These are phyloP conservation scores for Chaenodraco wilsoni DNA, from an alignment of 2,797 vertebrate species.

Conservation along the genomic window DNA sequence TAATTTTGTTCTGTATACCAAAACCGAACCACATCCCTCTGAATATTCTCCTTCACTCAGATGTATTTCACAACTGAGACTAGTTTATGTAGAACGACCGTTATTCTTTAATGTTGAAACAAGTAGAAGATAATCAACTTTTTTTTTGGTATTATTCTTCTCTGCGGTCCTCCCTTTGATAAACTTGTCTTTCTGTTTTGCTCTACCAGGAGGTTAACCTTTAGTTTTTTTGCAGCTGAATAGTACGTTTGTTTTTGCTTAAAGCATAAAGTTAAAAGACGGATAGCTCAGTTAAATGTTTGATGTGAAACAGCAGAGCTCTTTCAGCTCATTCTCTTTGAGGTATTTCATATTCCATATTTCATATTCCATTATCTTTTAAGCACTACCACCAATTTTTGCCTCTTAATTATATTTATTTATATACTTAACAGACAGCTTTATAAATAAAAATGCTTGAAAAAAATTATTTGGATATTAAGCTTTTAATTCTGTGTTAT, in stretches of 20 bases:
- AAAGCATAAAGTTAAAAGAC: constrained; percentile 17
- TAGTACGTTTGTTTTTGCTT: neutral
- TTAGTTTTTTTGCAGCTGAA: neutral
- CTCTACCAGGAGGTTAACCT: neutral
- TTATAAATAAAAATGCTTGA: neutral
- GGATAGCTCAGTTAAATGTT: neutral
- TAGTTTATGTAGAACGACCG: constrained; percentile 9
- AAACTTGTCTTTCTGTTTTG: neutral
- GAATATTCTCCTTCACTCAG: constrained; percentile 4
- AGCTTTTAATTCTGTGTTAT: neutral
- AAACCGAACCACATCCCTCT: neutral
- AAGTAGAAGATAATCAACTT: neutral
- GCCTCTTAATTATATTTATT: neutral
- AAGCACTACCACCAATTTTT: neutral
- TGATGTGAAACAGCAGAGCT: neutral
- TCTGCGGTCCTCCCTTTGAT: neutral
- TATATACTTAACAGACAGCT: neutral
- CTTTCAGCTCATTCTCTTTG: constrained; percentile 19
- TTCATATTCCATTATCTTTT: constrained; percentile 12
- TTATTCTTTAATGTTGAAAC: constrained; percentile 5
- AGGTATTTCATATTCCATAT: constrained; percentile 1
- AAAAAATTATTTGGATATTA: neutral
- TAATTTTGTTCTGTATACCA: neutral
- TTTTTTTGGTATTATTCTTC: neutral
- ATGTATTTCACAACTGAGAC: constrained; percentile 11